A percentile compares a stretch with the other conserved stretches of the same genome.
Conservation (phyloP, 1,140 invertebrate species). For the Heliconius congener region DNA sequence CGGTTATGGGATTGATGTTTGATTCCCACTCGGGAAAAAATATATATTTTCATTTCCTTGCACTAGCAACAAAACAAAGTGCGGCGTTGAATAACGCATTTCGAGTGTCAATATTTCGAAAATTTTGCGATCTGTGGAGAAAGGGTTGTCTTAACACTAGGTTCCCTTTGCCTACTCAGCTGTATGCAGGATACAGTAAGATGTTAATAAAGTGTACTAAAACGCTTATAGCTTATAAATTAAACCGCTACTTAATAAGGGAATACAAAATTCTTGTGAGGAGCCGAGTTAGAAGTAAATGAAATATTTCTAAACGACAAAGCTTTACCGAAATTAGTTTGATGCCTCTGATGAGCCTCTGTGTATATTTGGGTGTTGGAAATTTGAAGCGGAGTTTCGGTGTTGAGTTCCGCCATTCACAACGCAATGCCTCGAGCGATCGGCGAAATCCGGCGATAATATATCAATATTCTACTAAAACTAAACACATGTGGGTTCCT, state of each 20-base stretch:
- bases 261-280: constrained; percentile 5
- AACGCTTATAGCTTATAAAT: not conserved
- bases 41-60: too few species aligned
- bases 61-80: not conserved
- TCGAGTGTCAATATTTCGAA: not conserved
- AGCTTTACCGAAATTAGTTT: not conserved
- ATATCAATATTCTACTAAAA: too few species aligned
- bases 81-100: not conserved
- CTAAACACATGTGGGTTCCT: too few species aligned
- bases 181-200: not conserved
- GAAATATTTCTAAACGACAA: constrained; percentile 10
- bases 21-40: too few species aligned
- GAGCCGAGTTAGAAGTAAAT: constrained; percentile 10
- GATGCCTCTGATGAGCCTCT: not conserved
- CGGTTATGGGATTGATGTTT: too few species aligned
- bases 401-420: too few species aligned
- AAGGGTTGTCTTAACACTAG: not conserved
- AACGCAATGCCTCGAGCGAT: too few species aligned
- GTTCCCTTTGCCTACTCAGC: not conserved
- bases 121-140: too few species aligned
- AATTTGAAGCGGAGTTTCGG: too few species aligned
- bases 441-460: too few species aligned
- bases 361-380: not conserved
- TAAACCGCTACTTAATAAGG: not conserved
- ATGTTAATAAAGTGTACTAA: not conserved